Percentiles rank a stretch among this genome's conserved stretches.
phyloP scores from a whole-genome alignment of 2,888 invertebrate species.

The Tridacna crocea region DNA sequence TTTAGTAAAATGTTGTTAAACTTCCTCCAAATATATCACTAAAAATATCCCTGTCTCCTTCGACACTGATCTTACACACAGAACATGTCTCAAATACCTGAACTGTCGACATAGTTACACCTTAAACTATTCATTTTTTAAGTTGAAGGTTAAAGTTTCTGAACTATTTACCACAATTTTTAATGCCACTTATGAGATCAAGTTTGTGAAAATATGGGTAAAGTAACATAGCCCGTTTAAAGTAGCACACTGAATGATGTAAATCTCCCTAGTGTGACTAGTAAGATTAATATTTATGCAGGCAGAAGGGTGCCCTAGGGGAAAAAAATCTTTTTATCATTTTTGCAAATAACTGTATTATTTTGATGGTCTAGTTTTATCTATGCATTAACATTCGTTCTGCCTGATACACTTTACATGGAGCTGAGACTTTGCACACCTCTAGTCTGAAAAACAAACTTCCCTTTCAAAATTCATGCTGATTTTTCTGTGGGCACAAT shows the following conservation, averaged over 20 bases:
- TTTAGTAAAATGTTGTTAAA: slow-evolving; percentile 14
- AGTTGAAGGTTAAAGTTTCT: too few relatives aligned
- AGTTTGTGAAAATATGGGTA: too few relatives aligned
- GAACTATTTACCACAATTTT: too few relatives aligned
- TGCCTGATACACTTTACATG: background rate
- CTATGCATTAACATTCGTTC: slow-evolving; percentile 12
- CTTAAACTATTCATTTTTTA: too few relatives aligned
- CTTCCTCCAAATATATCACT: background rate
- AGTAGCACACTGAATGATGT: too few relatives aligned
- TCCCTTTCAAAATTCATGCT: background rate
- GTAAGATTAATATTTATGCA: slow-evolving; percentile 1
- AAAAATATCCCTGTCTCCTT: background rate
- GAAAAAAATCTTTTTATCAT: slow-evolving; percentile 12
- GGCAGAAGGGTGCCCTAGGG: slow-evolving; percentile 12
- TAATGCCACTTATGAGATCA: too few relatives aligned
- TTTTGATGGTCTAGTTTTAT: slow-evolving; percentile 21
- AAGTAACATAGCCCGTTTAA: too few relatives aligned
- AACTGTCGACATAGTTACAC: too few relatives aligned
- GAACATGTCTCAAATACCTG: background rate
- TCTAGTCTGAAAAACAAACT: background rate
- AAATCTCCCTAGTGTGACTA: background rate
- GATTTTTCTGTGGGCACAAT: background rate
- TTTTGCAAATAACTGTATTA: slow-evolving; percentile 26
- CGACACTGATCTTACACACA: background rate
- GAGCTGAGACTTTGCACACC: background rate